Conservation (phyloP, 2,888 invertebrate genomes). For the Smittia aterrima region DNA sequence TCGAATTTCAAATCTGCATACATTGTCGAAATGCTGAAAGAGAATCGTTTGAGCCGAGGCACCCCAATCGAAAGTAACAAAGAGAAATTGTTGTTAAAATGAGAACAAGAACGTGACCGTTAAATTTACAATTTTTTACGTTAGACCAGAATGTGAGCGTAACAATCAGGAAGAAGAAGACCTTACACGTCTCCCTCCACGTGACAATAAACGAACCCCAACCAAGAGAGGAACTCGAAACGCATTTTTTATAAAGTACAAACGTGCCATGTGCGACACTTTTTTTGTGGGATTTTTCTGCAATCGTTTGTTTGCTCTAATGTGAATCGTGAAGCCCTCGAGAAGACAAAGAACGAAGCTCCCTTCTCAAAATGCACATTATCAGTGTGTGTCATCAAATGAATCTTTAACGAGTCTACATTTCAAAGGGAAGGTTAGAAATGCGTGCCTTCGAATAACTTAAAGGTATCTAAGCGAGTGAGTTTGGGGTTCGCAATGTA, state of each 20-base stretch:
- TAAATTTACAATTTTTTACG: not conserved
- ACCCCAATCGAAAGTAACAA: too few relatives aligned
- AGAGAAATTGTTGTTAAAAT: not conserved
- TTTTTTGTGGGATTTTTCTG: not conserved
- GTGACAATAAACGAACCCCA: not conserved
- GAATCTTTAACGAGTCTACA: not conserved
- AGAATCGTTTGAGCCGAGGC: too few relatives aligned
- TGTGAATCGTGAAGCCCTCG: not conserved
- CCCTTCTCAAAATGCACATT: not conserved
- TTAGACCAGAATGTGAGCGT: not conserved
- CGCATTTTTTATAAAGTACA: not conserved
- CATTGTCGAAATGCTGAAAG: too few relatives aligned
- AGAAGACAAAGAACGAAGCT: too few relatives aligned
- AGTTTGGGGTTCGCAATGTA: too few relatives aligned
- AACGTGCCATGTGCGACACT: not conserved
- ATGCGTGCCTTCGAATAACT: too few relatives aligned
- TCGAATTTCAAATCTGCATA: not conserved
- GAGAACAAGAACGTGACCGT: not conserved
- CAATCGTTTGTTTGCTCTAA: not conserved
- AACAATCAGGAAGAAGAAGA: not conserved
- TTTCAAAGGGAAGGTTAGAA: not conserved
- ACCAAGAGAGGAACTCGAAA: not conserved
- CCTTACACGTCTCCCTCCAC: too few relatives aligned
- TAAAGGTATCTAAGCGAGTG: too few relatives aligned
- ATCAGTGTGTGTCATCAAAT: not conserved